These are phyloP conservation scores for Drosophila navojoa DNA, from an alignment of 1,140 invertebrate species.

Conservation along the genomic window DNA sequence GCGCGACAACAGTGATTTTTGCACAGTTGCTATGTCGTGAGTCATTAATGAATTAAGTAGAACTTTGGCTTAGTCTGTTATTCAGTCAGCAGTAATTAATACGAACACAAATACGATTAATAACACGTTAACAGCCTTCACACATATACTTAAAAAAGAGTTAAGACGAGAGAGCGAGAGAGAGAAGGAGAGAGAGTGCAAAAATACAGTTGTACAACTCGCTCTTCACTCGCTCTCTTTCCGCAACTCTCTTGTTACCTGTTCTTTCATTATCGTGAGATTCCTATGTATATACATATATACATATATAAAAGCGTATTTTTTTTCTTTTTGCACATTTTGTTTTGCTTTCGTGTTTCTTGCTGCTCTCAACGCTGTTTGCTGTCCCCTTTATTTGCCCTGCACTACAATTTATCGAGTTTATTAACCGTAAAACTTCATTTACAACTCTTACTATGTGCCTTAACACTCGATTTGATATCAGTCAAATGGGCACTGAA, in stretches of 20 bases:
- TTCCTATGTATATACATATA: slow-evolving; percentile 21
- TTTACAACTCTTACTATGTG: slow-evolving; percentile 43
- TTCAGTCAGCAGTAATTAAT: slow-evolving; percentile 47
- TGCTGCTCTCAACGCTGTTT: slow-evolving; percentile 17
- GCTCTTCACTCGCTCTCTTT: slow-evolving; percentile 18
- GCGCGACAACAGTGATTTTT: slow-evolving; percentile 11
- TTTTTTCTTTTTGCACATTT: slow-evolving; percentile 55
- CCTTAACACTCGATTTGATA: slow-evolving; percentile 32
- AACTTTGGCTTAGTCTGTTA: slow-evolving; percentile 26
- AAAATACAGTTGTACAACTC: background rate
- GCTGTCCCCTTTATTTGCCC: slow-evolving; percentile 43
- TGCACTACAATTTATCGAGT: slow-evolving; percentile 59
- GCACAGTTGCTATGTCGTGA: slow-evolving; percentile 31
- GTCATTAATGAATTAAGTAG: slow-evolving; percentile 33
- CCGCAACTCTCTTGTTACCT: slow-evolving; percentile 10
- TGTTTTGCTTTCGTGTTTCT: slow-evolving; percentile 74
- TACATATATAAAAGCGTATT: background rate
- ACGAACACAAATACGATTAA: slow-evolving; percentile 45
- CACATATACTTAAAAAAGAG: slow-evolving; percentile 11
- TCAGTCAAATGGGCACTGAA: slow-evolving; percentile 52
- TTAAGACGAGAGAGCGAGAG: slow-evolving; percentile 9
- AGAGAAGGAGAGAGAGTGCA: slow-evolving; percentile 1
- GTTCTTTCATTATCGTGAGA: slow-evolving; percentile 23
- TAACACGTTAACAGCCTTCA: slow-evolving; percentile 44
- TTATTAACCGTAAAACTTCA: slow-evolving; percentile 64